phyloP scores from a whole-genome alignment of 2,888 invertebrate genomes.

The Nomada hirtipes region DNA sequence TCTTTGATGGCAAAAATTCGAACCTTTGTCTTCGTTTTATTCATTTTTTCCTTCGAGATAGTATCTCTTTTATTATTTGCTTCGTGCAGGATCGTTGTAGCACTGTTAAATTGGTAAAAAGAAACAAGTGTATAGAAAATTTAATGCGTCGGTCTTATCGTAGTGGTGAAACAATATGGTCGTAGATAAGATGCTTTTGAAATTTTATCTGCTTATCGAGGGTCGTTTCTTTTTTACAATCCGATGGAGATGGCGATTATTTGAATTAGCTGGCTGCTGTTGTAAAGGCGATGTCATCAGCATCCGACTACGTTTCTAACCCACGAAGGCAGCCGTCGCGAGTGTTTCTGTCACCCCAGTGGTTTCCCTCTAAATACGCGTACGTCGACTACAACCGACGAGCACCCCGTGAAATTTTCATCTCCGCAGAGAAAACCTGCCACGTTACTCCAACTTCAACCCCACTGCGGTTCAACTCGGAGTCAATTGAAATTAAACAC shows the following conservation, averaged over 20 bases:
- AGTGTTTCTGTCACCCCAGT: constrained; percentile 69
- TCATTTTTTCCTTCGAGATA: no score
- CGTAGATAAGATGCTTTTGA: no score
- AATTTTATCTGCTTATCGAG: no score
- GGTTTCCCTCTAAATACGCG: constrained; percentile 59
- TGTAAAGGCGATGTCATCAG: constrained; percentile 63
- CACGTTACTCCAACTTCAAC: background rate
- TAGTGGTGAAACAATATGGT: no score
- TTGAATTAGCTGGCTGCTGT: constrained; percentile 37
- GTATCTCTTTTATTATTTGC: no score
- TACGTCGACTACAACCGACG: constrained; percentile 15
- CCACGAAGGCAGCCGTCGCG: constrained; percentile 69
- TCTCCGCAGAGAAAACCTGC: background rate
- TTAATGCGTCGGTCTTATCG: no score
- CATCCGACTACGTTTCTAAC: constrained; percentile 70
- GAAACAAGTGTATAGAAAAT: no score
- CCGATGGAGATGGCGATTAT: background rate
- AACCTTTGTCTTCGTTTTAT: no score
- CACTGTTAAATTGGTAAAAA: no score
- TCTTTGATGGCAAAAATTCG: no score
- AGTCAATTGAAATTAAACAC: background rate
- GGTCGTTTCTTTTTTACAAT: background rate
- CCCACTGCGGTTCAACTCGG: background rate
- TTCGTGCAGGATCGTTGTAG: no score
- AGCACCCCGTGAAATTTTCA: constrained; percentile 45